Evolutionary conservation across 1,140 invertebrate species (phyloP), one percentile per base, ranked within the genome.

Genomic region (Asbolus verrucosus): DNA sequence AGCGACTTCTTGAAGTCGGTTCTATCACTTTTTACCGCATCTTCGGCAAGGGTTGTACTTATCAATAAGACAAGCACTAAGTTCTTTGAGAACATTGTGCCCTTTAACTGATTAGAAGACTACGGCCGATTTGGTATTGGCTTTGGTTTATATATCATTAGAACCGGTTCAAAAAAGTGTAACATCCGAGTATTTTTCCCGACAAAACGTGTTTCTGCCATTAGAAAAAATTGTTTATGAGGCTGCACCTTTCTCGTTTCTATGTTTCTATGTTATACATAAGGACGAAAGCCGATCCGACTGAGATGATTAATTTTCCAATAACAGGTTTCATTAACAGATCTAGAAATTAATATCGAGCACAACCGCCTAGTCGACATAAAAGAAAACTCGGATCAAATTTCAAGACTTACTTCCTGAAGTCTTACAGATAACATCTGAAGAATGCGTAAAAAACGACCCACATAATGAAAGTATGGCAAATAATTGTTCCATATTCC

Each of bases 1-100:
- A 86, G 77, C 1, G 78, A 76, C 50, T 79, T 78, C 71, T 80
- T 81, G 41, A 72, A 76, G 33, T 80, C 78, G 74, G 76, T 78
- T 62, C 74, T 75, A 60, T 76, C 73, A 72, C 73, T 75, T 62
- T 68, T 71, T 13, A 27, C 14, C 9, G 69, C n/a, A 21, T 65
- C 60, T n/a, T 67, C 69, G 39, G 19, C 38, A 9, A 39, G n/a
- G 2, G 30, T 11, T 18, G 31, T 61, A 54, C 46, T 54, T 54
- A 54, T 24, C 11, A 54, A n/a, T n/a, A 54, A 13, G 11, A 24
- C 19, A 13, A 54, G 46, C 19, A 54, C 46, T 21, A 54, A 27
- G 46, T 54, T 24, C 46, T 14, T 54, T n/a, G 46, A n/a, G 46
- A 24, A 27, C 46, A 54, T 54, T 54, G 19, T 27, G 46, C 46